These are phyloP conservation scores for Melanotaenia boesemani DNA, from an alignment of 2,797 vertebrate genomes.

Conservation along the genomic window DNA sequence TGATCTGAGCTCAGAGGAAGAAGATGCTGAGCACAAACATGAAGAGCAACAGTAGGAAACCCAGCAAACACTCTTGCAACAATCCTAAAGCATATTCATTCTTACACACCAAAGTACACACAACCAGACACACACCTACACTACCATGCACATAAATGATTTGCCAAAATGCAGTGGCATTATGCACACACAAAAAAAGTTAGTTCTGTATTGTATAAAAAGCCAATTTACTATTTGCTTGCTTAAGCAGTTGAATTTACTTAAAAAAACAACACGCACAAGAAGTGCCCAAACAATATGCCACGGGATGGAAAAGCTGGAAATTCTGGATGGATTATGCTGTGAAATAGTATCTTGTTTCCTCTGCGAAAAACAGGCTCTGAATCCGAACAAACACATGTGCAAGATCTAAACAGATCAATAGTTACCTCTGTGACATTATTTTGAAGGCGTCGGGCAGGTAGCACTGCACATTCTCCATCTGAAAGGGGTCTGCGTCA, in stretches of 20 bases:
- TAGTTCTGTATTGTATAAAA: slow-evolving; percentile 7
- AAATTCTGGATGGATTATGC: slow-evolving; percentile 45
- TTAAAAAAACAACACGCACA: slow-evolving; percentile 8
- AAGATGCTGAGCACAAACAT: slow-evolving; percentile 75
- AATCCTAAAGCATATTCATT: slow-evolving; percentile 35
- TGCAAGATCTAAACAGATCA: slow-evolving; percentile 57
- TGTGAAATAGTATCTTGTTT: slow-evolving; percentile 62
- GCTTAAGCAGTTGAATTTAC: slow-evolving; percentile 11
- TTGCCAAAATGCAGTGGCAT: slow-evolving; percentile 11
- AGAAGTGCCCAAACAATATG: slow-evolving; percentile 11
- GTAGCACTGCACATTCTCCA: slow-evolving; percentile 96
- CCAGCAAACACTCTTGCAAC: slow-evolving; percentile 53
- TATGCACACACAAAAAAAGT: slow-evolving; percentile 1
- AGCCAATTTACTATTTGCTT: slow-evolving; percentile 13
- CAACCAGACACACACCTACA: slow-evolving; percentile 16
- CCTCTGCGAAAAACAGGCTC: slow-evolving; percentile 40
- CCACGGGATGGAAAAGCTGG: slow-evolving; percentile 43
- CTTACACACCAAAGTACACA: slow-evolving; percentile 12
- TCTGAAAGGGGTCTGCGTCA: slow-evolving; percentile 95
- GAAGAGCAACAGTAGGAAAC: slow-evolving; percentile 63
- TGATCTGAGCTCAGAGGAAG: slow-evolving; percentile 80
- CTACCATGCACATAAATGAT: slow-evolving; percentile 20
- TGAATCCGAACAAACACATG: slow-evolving; percentile 45
- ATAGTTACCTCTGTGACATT: slow-evolving; percentile 92
- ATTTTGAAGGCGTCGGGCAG: slow-evolving; percentile 94